Evolutionary conservation across 2,888 invertebrate genomes (phyloP), one percentile per base, ranked within the genome.

Genomic region (Amphipyra berbera): DNA sequence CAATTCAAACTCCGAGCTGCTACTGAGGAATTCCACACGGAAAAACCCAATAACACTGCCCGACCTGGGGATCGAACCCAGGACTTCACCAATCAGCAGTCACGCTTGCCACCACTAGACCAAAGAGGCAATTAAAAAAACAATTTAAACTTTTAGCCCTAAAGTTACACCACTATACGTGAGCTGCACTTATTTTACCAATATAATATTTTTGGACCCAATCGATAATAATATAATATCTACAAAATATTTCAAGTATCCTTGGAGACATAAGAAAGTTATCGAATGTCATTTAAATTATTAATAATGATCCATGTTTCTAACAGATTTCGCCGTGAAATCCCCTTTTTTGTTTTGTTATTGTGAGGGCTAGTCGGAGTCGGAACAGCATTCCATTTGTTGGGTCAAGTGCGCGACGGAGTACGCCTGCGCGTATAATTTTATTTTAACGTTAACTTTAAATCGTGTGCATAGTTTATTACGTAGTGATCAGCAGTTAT

Each of bases 401-500:
- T 65, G 72, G 73, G 66, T 77, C 71, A 74, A 77, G 78, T 73
- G 56, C 68, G 55, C 54, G 59, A 50, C 65, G 48, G 60, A 55
- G 66, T 67, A 63, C 60, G 63, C 41, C 56, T 62, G 58, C 50
- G 64, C 38, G 53, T 55, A 67, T 68, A 60, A 68, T 69, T 76
- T 76, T 68, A 68, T 76, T 68, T 72, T 13, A 66, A 63, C 52
- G 27, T 58, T 38, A 69, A 65, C 61, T 75, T 30, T 52, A 66
- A 74, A 69, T 67, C 49, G 42, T 70, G 62, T 60, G 44, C 59
- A 78, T 82, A 73, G 76, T 76, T 78, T 78, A 78, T 76, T 75
- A 76, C 76, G 68, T 76, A 79, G 81, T 80, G 82, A 87, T 87
- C 81, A 83, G 73, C 82, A 81, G 79, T 86, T 88, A 87, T 85